Conservation (phyloP, 2,797 vertebrate genomes). For the Dendrocincla tyrannina region DNA sequence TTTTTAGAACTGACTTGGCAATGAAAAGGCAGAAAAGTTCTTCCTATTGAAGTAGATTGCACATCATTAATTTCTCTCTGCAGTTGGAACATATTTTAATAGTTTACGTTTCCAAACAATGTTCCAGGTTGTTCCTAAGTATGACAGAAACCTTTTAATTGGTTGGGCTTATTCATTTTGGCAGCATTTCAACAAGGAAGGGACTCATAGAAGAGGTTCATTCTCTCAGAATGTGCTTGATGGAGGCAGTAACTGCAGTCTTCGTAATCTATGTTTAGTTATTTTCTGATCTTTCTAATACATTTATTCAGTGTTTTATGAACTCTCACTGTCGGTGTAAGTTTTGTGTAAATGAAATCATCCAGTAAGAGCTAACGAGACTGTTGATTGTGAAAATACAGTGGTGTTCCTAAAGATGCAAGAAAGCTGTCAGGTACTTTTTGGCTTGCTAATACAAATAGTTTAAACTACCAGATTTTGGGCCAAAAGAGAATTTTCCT, state of each 20-base stretch:
- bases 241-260: not conserved
- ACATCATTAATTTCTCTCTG: not conserved
- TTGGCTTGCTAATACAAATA: not conserved
- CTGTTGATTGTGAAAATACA: not conserved
- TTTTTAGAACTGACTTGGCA: not conserved
- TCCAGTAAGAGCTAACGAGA: not conserved
- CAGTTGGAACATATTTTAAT: not conserved
- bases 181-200: not conserved
- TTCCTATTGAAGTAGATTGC: not conserved
- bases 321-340: not conserved
- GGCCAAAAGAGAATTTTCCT: not conserved
- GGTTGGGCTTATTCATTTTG: not conserved
- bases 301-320: conserved; percentile 19
- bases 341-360: not conserved
- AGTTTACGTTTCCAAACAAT: not conserved
- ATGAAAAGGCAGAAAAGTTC: not conserved
- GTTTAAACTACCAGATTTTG: not conserved
- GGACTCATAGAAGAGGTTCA: not conserved
- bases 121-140: not conserved
- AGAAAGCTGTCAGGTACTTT: not conserved
- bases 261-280: not conserved
- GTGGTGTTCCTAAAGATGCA: not conserved
- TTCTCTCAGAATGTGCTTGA: not conserved
- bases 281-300: conserved; percentile 12
- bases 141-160: not conserved